phyloP scores from a whole-genome alignment of 1,140 invertebrate species.

The Sesamia nonagrioides region DNA sequence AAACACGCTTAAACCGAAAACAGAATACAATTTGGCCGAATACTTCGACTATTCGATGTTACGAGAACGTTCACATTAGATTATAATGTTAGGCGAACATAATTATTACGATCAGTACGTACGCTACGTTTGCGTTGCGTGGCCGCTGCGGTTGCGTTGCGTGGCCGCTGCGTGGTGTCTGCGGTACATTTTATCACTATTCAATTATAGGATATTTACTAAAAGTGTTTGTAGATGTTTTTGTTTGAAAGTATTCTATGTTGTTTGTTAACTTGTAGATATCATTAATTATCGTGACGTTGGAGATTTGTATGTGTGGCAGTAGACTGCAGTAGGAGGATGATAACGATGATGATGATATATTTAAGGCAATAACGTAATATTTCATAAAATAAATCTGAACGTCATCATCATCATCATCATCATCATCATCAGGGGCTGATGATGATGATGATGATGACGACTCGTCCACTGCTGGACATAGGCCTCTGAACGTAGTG shows the following conservation, averaged over 20 bases:
- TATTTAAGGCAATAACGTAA: background rate
- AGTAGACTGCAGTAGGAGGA: too few species aligned
- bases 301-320: too few species aligned
- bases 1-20: slow-evolving; percentile 1
- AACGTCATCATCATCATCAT: too few species aligned
- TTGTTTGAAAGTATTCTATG: background rate
- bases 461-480: too few species aligned
- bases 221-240: background rate
- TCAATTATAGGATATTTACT: slow-evolving; percentile 15
- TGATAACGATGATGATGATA: background rate
- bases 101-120: background rate
- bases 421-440: too few species aligned
- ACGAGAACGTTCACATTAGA: background rate
- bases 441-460: too few species aligned
- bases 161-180: slow-evolving; percentile 29
- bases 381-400: background rate
- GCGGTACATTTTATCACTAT: slow-evolving; percentile 21
- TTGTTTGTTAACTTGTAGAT: background rate
- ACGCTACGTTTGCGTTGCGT: background rate
- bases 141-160: background rate
- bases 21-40: slow-evolving; percentile 2
- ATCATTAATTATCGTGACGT: background rate
- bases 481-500: too few species aligned
- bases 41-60: background rate
- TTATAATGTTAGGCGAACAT: background rate